Evolutionary conservation across 2,797 vertebrate species (phyloP).

Genomic region (Pterois miles): DNA sequence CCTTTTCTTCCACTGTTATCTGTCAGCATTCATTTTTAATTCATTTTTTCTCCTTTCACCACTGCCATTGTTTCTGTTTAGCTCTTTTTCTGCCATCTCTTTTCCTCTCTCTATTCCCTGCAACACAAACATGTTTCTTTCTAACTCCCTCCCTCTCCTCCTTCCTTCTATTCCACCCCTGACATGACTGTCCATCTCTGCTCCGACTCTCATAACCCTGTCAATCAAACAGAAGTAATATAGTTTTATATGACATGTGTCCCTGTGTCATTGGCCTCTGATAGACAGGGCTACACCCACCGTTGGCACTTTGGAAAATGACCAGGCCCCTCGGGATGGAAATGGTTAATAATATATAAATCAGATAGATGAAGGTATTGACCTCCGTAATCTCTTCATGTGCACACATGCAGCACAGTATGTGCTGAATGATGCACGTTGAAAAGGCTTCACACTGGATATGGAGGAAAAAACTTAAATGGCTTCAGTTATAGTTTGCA

Average conservation of each 20-base stretch:
- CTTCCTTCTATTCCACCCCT: constrained; percentile 33
- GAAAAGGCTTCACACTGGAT: not conserved
- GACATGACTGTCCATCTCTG: constrained; percentile 49
- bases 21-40: constrained; percentile 41
- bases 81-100: not conserved
- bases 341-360: constrained; percentile 65
- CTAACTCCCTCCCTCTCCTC: not conserved
- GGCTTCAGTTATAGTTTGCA: too few relatives aligned
- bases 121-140: constrained; percentile 21
- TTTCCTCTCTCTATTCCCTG: not conserved
- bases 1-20: constrained; percentile 3
- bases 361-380: constrained; percentile 31
- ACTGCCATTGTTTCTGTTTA: constrained; percentile 26
- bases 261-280: constrained; percentile 69
- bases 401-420: not conserved
- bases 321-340: constrained; percentile 52
- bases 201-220: constrained; percentile 56
- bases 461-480: too few relatives aligned
- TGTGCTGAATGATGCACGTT: not conserved
- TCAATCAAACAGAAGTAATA: constrained; percentile 64
- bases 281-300: constrained; percentile 55
- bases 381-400: constrained; percentile 14
- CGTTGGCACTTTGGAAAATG: constrained; percentile 73
- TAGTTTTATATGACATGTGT: constrained; percentile 74
- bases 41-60: not conserved